Evolutionary conservation across 2,888 invertebrate species (phyloP).

Genomic region (Gastracanthus pulcherrimus): DNA sequence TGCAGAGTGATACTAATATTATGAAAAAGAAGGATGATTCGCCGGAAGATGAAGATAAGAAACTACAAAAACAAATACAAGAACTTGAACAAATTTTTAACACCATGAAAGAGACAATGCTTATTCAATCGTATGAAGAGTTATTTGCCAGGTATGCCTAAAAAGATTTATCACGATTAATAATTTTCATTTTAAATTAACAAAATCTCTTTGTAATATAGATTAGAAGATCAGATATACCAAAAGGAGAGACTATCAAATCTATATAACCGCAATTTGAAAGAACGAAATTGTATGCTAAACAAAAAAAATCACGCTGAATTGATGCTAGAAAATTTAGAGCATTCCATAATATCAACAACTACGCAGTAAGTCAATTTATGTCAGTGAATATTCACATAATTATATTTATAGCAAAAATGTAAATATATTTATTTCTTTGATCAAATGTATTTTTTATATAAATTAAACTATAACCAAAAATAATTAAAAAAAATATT

Average conservation of each 20-base stretch:
- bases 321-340: constrained; percentile 78
- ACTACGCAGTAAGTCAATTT: constrained; percentile 67
- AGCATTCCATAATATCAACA: constrained; percentile 75
- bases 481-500: too few species aligned
- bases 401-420: background rate
- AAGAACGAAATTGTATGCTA: constrained; percentile 78
- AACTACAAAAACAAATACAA: constrained; percentile 72
- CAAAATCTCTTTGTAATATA: too few species aligned
- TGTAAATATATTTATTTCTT: background rate
- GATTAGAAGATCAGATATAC: constrained; percentile 79
- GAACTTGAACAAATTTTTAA: constrained; percentile 75
- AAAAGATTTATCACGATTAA: background rate
- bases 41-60: constrained; percentile 61
- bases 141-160: constrained; percentile 76
- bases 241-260: constrained; percentile 78
- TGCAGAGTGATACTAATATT: too few species aligned
- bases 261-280: constrained; percentile 77
- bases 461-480: too few species aligned
- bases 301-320: constrained; percentile 79
- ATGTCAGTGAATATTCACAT: background rate
- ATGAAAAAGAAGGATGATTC: constrained; percentile 8
- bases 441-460: too few species aligned
- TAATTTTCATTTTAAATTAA: too few species aligned
- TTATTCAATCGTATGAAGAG: constrained; percentile 76
- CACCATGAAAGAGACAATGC: constrained; percentile 74